Conservation (phyloP, 1,140 invertebrate genomes). For the Drosophila equinoxialis region DNA sequence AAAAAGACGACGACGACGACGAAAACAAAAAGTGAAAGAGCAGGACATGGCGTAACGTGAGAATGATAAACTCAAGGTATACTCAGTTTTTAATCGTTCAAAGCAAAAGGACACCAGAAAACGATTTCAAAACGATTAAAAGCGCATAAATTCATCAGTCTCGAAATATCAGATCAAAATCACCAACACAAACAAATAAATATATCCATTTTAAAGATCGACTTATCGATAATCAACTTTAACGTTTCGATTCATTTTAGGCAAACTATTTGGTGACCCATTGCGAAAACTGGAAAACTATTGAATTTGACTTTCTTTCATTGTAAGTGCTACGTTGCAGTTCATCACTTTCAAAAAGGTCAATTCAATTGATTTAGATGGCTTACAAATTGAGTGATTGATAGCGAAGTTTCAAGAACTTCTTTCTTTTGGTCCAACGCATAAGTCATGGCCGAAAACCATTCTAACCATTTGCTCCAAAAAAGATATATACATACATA, state of each 20-base stretch:
- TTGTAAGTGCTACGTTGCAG: not conserved
- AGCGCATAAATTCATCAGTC: too few relatives aligned
- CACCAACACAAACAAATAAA: too few relatives aligned
- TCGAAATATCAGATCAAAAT: too few relatives aligned
- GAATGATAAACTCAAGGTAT: constrained; percentile 4
- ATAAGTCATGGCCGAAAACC: not conserved
- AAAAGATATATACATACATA: too few relatives aligned
- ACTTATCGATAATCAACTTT: too few relatives aligned
- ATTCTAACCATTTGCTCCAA: not conserved
- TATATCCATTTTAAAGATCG: too few relatives aligned
- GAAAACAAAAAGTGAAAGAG: constrained; percentile 19
- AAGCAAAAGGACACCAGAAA: not conserved
- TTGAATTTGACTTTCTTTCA: not conserved
- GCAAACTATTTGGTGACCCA: too few relatives aligned
- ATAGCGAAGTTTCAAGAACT: too few relatives aligned
- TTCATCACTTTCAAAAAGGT: not conserved
- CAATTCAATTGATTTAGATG: not conserved
- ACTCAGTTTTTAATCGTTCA: not conserved
- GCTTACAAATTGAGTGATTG: not conserved
- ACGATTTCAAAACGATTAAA: too few relatives aligned
- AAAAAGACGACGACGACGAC: constrained; percentile 18
- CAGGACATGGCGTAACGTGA: constrained; percentile 6
- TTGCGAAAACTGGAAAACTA: not conserved
- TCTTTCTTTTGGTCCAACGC: too few relatives aligned
- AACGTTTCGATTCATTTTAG: too few relatives aligned